Base-by-base conservation (phyloP, 1,140 invertebrate species). In the Dryas iulia region DNA sequence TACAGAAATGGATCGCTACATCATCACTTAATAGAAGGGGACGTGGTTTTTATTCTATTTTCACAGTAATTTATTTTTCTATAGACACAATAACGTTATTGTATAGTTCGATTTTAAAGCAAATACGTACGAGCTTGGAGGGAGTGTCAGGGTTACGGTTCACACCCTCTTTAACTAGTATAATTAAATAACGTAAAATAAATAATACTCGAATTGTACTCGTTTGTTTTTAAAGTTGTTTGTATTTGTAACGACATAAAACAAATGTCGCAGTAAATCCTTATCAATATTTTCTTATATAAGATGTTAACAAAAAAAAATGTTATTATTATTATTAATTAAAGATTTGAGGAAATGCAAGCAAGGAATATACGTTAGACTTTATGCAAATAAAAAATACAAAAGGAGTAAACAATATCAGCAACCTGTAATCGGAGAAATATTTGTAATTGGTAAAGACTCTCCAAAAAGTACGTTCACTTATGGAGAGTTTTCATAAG, bases 61-160 rank as follows among this genome's bases (percentile, higher is more conserved):
- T 89, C 87, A 91, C 86, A 91, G 86, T 84, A 87, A 91, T 91
- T 89, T 89, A 80, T 82, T 82, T 88, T 89, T 90, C 79, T 91
- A 84, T 74, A 74, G 74, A 68, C 74, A 83, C 83, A 87, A 88
- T 89, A 81, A 85, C 78, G 78, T 84, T 77, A 86, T 90, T 91
- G 82, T 90, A 76, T 61, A 61, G 81, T 84, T 87, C 75, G 81
- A 89, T 86, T 89, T 89, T 86, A 90, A 91, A 83, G 81, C 85
- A 91, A 91, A 89, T 85, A 90, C 81, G 76, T 75, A 72, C 74
- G 75, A 80, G 82, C 82, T 86, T 78, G 54, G 69, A 79, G 80
- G 82, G 79, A 86, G 84, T 83, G 76, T 71, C 71, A 59, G 78
- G 82, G 84, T 82, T 71, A 87, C 81, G 83, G 86, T 86, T 75